phyloP scores from a whole-genome alignment of 2,113 vertebrate genomes.

The Connochaetes taurinus region DNA sequence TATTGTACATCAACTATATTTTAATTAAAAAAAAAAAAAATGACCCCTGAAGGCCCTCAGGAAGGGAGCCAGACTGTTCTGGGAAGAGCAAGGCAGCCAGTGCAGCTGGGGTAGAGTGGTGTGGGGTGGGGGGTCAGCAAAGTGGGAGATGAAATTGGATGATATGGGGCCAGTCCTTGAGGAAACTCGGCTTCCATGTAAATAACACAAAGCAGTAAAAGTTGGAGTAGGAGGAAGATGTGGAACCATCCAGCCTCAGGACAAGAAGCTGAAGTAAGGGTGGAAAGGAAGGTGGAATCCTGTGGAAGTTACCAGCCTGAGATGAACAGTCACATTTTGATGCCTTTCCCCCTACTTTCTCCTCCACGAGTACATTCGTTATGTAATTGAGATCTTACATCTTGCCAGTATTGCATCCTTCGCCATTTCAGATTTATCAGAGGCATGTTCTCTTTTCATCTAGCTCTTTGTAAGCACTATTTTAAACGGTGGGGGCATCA shows the following conservation, averaged over 20 bases:
- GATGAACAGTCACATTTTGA: accelerated
- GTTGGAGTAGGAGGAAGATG: neutral
- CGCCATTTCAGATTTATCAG: neutral
- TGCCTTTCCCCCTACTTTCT: neutral
- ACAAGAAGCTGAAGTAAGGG: neutral
- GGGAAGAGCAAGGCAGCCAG: neutral
- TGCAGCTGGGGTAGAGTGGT: neutral
- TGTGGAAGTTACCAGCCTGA: neutral
- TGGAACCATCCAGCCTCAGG: neutral
- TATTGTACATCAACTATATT: neutral
- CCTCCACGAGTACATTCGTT: neutral
- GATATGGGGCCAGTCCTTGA: neutral
- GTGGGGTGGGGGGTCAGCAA: accelerated
- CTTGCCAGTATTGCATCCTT: neutral
- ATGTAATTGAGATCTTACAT: neutral
- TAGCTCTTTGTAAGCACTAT: neutral
- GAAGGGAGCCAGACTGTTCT: neutral
- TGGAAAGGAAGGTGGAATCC: neutral
- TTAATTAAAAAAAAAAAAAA: neutral
- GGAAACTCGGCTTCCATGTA: neutral
- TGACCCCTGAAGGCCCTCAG: neutral
- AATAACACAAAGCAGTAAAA: neutral
- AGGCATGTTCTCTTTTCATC: neutral
- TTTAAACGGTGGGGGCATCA: neutral
- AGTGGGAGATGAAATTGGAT: neutral